Evolutionary conservation across 2,797 vertebrate genomes (phyloP).

Genomic region (Martes flavigula): DNA sequence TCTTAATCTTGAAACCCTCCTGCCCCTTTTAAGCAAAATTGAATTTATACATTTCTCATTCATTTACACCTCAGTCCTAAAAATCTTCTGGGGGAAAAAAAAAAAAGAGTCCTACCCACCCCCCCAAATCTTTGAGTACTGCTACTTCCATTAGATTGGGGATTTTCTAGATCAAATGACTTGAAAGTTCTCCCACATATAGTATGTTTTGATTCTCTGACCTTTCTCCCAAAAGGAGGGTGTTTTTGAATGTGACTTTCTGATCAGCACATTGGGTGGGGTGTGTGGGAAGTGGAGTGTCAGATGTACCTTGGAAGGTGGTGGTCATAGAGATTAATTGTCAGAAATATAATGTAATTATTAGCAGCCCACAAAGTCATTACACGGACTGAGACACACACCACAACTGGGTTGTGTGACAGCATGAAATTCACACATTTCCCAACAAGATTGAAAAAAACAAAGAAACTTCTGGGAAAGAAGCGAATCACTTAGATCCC

Average conservation of each 20-base stretch:
- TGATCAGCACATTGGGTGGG: not conserved
- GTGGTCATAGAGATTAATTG: not conserved
- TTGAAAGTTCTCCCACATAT: not conserved
- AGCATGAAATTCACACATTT: not conserved
- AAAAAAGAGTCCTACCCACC: not conserved
- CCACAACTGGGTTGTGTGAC: not conserved
- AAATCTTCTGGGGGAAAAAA: not conserved
- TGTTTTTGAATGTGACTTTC: not conserved
- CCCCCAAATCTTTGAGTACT: not conserved
- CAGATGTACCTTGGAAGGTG: not conserved
- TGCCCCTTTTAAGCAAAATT: constrained; percentile 69
- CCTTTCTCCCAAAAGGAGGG: not conserved
- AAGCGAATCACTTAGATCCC: not conserved
- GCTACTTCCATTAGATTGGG: not conserved
- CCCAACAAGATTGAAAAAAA: not conserved
- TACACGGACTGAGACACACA: not conserved
- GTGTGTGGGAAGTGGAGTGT: not conserved
- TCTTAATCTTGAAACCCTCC: constrained; percentile 70
- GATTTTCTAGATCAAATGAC: not conserved
- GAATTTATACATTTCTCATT: constrained; percentile 75
- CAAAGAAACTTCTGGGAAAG: not conserved
- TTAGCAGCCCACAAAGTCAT: not conserved
- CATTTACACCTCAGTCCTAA: constrained; percentile 62
- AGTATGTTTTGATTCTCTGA: not conserved
- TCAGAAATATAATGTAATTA: not conserved